These are phyloP conservation scores for Trinectes maculatus DNA, from an alignment of 2,113 vertebrate genomes.

Conservation along the genomic window DNA sequence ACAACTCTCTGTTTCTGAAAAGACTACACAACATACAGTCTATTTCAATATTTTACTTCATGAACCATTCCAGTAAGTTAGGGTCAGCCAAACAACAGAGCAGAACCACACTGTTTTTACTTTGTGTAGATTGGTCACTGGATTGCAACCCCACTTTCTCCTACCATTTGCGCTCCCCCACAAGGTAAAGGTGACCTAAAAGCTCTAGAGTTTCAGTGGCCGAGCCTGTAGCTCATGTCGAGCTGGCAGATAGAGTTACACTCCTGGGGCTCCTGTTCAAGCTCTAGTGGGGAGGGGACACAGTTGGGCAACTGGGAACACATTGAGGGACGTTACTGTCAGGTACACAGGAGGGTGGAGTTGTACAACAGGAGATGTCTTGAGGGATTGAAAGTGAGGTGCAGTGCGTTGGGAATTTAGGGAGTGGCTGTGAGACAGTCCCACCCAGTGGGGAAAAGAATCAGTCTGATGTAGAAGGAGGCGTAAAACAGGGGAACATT, in stretches of 20 bases:
- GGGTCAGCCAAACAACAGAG: background rate
- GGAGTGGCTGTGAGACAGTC: too few relatives aligned
- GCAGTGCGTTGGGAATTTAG: background rate
- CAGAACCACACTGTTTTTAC: constrained; percentile 2
- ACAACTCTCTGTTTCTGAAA: background rate
- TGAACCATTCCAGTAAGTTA: too few relatives aligned
- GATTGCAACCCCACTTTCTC: constrained; percentile 9
- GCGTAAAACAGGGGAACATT: too few relatives aligned
- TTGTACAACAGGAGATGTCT: background rate
- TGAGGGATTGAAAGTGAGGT: background rate
- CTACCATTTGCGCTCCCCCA: constrained; percentile 24
- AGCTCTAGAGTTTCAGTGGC: constrained; percentile 8
- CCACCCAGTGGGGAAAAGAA: too few relatives aligned
- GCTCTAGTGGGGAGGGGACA: background rate
- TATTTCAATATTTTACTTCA: background rate
- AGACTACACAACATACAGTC: background rate
- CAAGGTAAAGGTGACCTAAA: constrained; percentile 4
- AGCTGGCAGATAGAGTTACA: constrained; percentile 57
- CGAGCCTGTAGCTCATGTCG: constrained; percentile 1
- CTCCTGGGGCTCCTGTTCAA: constrained; percentile 28
- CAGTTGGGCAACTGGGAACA: constrained; percentile 17
- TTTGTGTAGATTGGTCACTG: background rate
- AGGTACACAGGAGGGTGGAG: background rate
- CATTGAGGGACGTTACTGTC: constrained; percentile 28
- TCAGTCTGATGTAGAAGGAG: too few relatives aligned